A percentile compares a stretch with the other conserved stretches of the same genome.
Conservation (phyloP, 2,113 vertebrate genomes). For the Aspiorhynchus laticeps region DNA sequence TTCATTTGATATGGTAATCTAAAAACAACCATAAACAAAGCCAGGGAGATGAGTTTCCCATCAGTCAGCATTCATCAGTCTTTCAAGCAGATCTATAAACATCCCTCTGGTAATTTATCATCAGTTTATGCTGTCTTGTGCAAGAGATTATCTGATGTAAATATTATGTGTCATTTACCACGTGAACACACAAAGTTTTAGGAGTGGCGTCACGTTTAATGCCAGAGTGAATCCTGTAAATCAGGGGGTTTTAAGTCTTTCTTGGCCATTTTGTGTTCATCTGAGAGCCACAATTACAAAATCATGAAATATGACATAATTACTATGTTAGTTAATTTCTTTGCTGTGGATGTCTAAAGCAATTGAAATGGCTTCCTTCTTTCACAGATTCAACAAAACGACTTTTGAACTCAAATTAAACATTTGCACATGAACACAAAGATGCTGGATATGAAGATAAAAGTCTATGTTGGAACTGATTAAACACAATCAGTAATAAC, state of each 20-base stretch:
- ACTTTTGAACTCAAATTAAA: not conserved
- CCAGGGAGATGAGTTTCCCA: not conserved
- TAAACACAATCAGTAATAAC: not conserved
- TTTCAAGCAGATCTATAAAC: not conserved
- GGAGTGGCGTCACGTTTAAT: not conserved
- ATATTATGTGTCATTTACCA: not conserved
- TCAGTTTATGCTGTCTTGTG: not conserved
- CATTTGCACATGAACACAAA: not conserved
- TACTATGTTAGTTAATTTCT: not conserved
- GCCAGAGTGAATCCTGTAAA: not conserved
- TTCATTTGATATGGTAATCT: not conserved
- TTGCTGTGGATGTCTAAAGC: not conserved
- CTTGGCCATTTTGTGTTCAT: not conserved
- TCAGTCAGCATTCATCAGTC: not conserved
- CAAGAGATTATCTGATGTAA: not conserved
- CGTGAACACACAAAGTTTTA: not conserved
- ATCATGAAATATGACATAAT: not conserved
- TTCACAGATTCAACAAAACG: not conserved
- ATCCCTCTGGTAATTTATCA: slow-evolving; percentile 7
- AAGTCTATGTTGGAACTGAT: not conserved
- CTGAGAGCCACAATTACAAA: not conserved
- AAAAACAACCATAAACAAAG: not conserved
- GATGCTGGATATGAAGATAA: not conserved
- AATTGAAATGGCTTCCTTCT: not conserved
- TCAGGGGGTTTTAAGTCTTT: not conserved